phyloP scores from a whole-genome alignment of 2,797 vertebrate species.

The Poecilia picta region DNA sequence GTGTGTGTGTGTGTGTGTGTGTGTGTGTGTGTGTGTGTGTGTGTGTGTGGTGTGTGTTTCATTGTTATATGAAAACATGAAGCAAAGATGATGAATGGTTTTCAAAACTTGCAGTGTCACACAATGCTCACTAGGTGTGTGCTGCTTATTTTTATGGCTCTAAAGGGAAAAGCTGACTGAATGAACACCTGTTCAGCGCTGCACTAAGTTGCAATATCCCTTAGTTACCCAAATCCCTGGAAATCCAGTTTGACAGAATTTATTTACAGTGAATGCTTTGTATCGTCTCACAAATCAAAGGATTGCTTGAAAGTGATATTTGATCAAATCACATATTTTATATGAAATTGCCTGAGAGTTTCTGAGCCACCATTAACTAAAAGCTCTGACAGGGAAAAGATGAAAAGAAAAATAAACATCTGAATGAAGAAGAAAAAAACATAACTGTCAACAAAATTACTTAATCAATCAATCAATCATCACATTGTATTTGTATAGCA shows the following conservation, averaged over 20 bases:
- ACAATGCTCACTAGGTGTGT: constrained; percentile 37
- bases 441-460: not conserved
- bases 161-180: constrained; percentile 20
- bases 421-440: not conserved
- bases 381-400: not conserved
- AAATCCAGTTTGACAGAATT: constrained; percentile 15
- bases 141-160: constrained; percentile 43
- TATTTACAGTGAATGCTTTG: constrained; percentile 16
- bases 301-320: not conserved
- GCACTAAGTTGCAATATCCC: constrained; percentile 7
- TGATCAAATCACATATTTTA: not conserved
- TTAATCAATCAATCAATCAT: too few relatives aligned
- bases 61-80: constrained; percentile 48
- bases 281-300: constrained; percentile 19
- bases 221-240: constrained; percentile 12
- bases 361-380: not conserved
- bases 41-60: too few relatives aligned
- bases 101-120: constrained; percentile 58
- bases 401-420: not conserved
- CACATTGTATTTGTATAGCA: too few relatives aligned
- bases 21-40: too few relatives aligned
- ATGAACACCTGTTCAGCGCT: constrained; percentile 11
- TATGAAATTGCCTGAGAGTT: not conserved
- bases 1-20: too few relatives aligned
- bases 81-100: constrained; percentile 66